A percentile compares a stretch with the other conserved stretches of the same genome.
These are phyloP conservation scores for Nesidiocoris tenuis DNA, from an alignment of 2,888 invertebrate genomes.

Conservation along the genomic window DNA sequence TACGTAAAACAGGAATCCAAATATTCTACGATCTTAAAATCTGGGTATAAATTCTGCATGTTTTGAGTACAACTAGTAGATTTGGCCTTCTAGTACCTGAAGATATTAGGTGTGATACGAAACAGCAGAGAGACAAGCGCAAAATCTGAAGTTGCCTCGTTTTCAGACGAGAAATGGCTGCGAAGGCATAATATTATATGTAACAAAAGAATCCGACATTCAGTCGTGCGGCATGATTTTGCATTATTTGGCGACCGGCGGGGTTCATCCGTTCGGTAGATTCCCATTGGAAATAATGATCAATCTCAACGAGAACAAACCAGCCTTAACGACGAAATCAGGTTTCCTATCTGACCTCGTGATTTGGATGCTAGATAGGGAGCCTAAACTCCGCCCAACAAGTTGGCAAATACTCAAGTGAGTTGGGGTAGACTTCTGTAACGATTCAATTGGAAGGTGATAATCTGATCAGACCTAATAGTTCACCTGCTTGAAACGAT, in stretches of 20 bases:
- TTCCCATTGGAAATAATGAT: constrained; percentile 54
- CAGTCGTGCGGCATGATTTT: constrained; percentile 54
- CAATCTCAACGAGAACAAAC: constrained; percentile 51
- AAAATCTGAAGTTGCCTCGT: too few relatives aligned
- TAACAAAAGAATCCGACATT: constrained; percentile 53
- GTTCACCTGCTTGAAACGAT: too few relatives aligned
- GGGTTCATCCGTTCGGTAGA: constrained; percentile 56
- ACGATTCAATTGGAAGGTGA: too few relatives aligned
- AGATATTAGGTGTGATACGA: too few relatives aligned
- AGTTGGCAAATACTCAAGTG: constrained; percentile 55
- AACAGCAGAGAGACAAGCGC: too few relatives aligned
- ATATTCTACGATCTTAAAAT: too few relatives aligned
- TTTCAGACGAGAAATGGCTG: not conserved
- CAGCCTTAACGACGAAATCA: constrained; percentile 29
- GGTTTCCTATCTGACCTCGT: constrained; percentile 54
- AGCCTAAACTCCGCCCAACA: constrained; percentile 54
- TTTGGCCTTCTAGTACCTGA: too few relatives aligned
- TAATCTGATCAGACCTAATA: too few relatives aligned
- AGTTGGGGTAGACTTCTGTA: too few relatives aligned
- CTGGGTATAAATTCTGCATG: too few relatives aligned
- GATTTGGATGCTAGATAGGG: constrained; percentile 55
- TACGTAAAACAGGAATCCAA: too few relatives aligned
- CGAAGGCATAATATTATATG: constrained; percentile 10
- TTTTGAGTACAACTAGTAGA: too few relatives aligned
- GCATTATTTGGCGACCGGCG: constrained; percentile 55